A percentile compares a stretch with the other conserved stretches of the same genome.
These are phyloP conservation scores for Ischnus inquisitorius DNA, from an alignment of 2,888 invertebrate genomes.

Conservation along the genomic window DNA sequence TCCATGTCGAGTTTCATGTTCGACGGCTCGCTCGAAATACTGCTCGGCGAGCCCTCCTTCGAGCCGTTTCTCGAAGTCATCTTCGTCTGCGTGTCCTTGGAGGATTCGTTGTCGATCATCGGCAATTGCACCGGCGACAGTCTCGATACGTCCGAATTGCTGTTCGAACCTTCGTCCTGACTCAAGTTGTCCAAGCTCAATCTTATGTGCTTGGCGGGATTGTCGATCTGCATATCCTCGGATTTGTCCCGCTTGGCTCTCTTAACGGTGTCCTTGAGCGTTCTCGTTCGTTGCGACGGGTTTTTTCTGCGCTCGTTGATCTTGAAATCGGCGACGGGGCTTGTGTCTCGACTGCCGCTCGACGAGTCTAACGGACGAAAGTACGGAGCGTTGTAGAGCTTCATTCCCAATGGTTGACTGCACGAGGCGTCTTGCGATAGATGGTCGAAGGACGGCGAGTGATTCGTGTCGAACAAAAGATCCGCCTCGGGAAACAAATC, in stretches of 20 bases:
- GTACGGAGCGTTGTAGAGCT: slow-evolving; percentile 81
- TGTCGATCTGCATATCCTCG: slow-evolving; percentile 71
- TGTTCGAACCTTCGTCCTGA: slow-evolving; percentile 82
- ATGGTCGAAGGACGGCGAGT: slow-evolving; percentile 89
- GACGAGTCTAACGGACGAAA: slow-evolving; percentile 84
- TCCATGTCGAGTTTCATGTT: slow-evolving; percentile 82
- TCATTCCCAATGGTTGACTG: slow-evolving; percentile 82
- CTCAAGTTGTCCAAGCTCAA: slow-evolving; percentile 80
- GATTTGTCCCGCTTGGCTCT: slow-evolving; percentile 72
- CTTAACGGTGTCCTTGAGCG: slow-evolving; percentile 72
- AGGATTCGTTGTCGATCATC: slow-evolving; percentile 76
- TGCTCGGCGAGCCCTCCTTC: slow-evolving; percentile 82
- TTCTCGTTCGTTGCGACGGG: slow-evolving; percentile 73
- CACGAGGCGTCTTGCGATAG: slow-evolving; percentile 86
- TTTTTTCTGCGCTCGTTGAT: slow-evolving; percentile 79
- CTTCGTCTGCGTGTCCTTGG: slow-evolving; percentile 74
- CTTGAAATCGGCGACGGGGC: slow-evolving; percentile 85
- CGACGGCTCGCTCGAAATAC: slow-evolving; percentile 79
- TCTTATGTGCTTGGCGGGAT: slow-evolving; percentile 77
- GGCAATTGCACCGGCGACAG: slow-evolving; percentile 77
- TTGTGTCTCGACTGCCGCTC: slow-evolving; percentile 85
- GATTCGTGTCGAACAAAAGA: slow-evolving; percentile 90
- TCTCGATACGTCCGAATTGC: slow-evolving; percentile 80
- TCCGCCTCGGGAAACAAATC: slow-evolving; percentile 93
- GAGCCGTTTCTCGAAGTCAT: slow-evolving; percentile 78